Conservation (phyloP, 2,113 vertebrate genomes). For the Sclerurus mexicanus region DNA sequence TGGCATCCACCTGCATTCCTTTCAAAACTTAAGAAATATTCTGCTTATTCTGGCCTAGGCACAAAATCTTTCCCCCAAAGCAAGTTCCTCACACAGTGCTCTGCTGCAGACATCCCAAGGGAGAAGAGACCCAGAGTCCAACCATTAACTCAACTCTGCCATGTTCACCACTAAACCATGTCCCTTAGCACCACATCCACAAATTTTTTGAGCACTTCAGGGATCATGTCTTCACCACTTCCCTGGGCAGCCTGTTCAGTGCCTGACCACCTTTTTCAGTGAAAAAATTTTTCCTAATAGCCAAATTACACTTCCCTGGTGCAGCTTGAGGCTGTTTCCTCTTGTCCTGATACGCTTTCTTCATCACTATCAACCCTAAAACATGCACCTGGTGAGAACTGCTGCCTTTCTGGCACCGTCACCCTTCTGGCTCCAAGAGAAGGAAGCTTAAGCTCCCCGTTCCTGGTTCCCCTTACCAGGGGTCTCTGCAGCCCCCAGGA, state of each 20-base stretch:
- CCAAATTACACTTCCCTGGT: rapidly evolving
- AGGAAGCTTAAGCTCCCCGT: not conserved
- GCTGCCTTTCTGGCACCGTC: not conserved
- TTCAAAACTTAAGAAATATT: not conserved
- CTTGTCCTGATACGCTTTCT: not conserved
- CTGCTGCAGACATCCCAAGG: not conserved
- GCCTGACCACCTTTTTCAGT: not conserved
- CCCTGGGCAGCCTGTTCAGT: not conserved
- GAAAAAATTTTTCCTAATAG: not conserved
- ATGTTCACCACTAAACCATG: not conserved
- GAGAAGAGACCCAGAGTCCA: not conserved
- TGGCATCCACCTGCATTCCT: not conserved
- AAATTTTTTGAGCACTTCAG: not conserved
- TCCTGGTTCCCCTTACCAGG: not conserved
- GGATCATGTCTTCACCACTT: not conserved
- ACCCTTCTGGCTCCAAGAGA: rapidly evolving
- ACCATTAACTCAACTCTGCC: not conserved
- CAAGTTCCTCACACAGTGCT: not conserved
- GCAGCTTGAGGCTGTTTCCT: rapidly evolving
- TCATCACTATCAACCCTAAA: not conserved
- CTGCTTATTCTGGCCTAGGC: not conserved
- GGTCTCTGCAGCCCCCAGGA: not conserved
- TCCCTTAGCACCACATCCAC: not conserved
- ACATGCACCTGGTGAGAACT: not conserved
- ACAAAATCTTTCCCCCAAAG: not conserved